Evolutionary conservation across 1,140 invertebrate species (phyloP), one percentile per base, ranked within the genome.

Genomic region (Carposina sasakii): DNA sequence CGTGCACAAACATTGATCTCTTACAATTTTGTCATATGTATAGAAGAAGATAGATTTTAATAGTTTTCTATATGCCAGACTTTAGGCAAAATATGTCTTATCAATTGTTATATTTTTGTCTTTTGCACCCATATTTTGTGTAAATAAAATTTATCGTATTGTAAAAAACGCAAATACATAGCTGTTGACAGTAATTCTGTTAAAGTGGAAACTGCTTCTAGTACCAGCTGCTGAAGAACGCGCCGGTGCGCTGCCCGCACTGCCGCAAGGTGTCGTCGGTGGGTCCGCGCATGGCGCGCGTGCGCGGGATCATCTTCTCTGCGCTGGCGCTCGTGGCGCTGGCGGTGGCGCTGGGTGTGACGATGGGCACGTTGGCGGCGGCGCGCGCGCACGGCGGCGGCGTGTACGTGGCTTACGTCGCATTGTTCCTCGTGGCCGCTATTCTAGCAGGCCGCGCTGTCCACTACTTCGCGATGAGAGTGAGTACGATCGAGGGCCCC

Each of bases 201-300:
- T n/a, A n/a, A n/a, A n/a, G n/a, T n/a, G n/a, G n/a, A n/a, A n/a
- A n/a, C n/a, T 60, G 3, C 31, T 89, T 90, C 26, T 87, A 97
- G 94, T 98, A 98, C 76, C 97, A 98, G 78, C 94, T 94, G 54
- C 85, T 97, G 71, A 95, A 94, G 71, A 98, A 98, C 86, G 92
- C 96, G 52, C 87, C 98, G 49, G 96, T 96, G n/a, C 90, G 96
- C 72, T 98, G 97, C 89, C 96, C 97, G 24, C 95, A 97, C 84
- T 98, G 96, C 85, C 90, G 95, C 51, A 96, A 96, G 87, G 93
- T 98, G 66, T 97, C 96, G 23, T 96, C 95, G 23, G 95, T 97
- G 48, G 96, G 95, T 0, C 89, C 91, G 6, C 90, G 93, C 57
- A 97, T 94, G 86, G 91, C 93, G 22, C 88, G 91, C 60, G 89